Evolutionary conservation across 2,797 vertebrate species (phyloP), one percentile per base, ranked within the genome.

Genomic region (Thalassophryne amazonica): DNA sequence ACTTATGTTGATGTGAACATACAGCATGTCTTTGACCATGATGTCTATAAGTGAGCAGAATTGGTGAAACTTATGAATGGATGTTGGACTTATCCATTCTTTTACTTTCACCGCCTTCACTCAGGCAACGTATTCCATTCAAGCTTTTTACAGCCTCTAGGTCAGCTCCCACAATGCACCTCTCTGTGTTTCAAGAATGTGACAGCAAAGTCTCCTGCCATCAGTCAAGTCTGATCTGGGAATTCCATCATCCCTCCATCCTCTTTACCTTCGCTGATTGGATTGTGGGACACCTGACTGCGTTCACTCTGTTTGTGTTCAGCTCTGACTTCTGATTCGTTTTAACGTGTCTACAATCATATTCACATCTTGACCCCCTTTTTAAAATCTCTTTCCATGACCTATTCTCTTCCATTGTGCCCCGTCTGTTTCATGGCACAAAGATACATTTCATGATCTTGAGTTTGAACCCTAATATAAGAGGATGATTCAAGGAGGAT

Each of bases 81-180:
- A 45, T 23, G 36, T 5, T 42, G 8, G 48, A 5, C 52, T 62
- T 38, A 10, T 39, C 29, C 36, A 29, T 65, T 60, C 47, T 38
- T 1, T 31, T 39, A 16, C 28, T 25, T 69, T 64, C 12, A 47
- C 7, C 24, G 9, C 11, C 1, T n/a, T 6, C 48, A 12, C 32
- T 36, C 40, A 32, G 39, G 53, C 40, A 48, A 54, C 58, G 35
- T 40, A 28, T 25, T 46, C 27, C 49, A 20, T 47, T 60, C 35
- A 54, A n/a, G 52, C 14, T n/a, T 22, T 45, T 47, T 34, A 0
- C 2, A 3, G 18, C 16, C 31, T 64, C 15, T 61, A 48, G 62
- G 50, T 73, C 69, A 61, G 6, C 11, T 69, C 71, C 45, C 67
- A 69, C 53, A 76, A 63, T 68, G 61, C 63, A 62, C 47, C 53